Evolutionary conservation across 2,888 invertebrate genomes (phyloP).

Genomic region (Anarsia innoxiella): DNA sequence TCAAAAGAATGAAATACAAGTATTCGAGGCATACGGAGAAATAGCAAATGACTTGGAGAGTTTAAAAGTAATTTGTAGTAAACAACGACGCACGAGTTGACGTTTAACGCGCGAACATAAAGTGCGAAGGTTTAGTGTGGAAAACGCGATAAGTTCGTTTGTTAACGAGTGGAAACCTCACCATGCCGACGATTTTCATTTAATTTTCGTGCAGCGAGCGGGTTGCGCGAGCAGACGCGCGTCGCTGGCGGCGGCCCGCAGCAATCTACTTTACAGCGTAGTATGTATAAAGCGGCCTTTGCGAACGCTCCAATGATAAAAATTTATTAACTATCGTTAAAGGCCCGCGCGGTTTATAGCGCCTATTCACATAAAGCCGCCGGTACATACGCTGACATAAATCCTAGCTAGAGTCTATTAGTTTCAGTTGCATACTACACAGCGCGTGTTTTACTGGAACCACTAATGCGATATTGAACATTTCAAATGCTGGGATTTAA

Average conservation of each 20-base stretch:
- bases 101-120: constrained; percentile 35
- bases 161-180: constrained; percentile 47
- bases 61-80: constrained; percentile 18
- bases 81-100: constrained; percentile 30
- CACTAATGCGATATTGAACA: constrained; percentile 36
- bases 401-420: constrained; percentile 63
- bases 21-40: background rate
- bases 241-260: constrained; percentile 25
- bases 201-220: constrained; percentile 11
- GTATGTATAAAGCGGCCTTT: constrained; percentile 28
- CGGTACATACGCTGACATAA: constrained; percentile 53
- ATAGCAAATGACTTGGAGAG: constrained; percentile 4
- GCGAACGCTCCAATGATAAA: constrained; percentile 57
- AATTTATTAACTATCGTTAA: constrained; percentile 66
- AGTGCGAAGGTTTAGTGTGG: constrained; percentile 39
- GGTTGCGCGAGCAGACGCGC: constrained; percentile 24
- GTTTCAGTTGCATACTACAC: constrained; percentile 69
- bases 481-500: constrained; percentile 36
- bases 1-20: background rate
- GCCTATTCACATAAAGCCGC: constrained; percentile 54
- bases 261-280: constrained; percentile 22
- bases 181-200: constrained; percentile 29
- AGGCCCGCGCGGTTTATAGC: constrained; percentile 53
- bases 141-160: constrained; percentile 42
- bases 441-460: constrained; percentile 32